A percentile compares a stretch with the other conserved stretches of the same genome.
Conservation (phyloP, 2,113 vertebrate species). For the Triplophysa tibetana region DNA sequence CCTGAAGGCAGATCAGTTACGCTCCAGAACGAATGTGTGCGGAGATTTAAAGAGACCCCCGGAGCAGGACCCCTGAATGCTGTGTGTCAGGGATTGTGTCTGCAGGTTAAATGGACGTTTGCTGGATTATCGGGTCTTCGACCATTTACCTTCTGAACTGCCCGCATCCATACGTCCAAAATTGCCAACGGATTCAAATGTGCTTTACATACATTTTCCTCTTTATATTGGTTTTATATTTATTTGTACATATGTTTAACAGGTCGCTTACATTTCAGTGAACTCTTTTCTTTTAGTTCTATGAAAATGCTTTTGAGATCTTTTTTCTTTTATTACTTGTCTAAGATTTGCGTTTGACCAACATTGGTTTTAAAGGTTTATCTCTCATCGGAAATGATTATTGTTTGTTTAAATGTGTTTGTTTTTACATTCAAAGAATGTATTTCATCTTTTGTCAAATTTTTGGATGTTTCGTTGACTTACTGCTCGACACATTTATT, state of each 20-base stretch:
- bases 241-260: slow-evolving; percentile 39
- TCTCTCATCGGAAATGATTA: neutral
- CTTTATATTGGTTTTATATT: slow-evolving; percentile 2
- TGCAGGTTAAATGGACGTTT: slow-evolving; percentile 26
- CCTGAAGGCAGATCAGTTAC: neutral
- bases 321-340: neutral
- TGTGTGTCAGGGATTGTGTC: slow-evolving; percentile 11
- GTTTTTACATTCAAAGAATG: slow-evolving; percentile 33
- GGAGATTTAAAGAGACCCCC: neutral
- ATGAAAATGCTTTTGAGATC: neutral
- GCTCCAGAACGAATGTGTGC: neutral
- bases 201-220: neutral
- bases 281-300: neutral
- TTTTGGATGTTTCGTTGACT: neutral
- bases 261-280: neutral
- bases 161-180: neutral
- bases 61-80: neutral
- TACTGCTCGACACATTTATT: neutral
- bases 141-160: neutral
- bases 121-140: neutral
- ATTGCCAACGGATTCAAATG: neutral
- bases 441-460: neutral
- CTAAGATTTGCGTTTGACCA: neutral
- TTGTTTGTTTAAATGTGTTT: neutral
- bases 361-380: neutral